A percentile compares a stretch with the other conserved stretches of the same genome.
Evolutionary conservation across 2,888 invertebrate species (phyloP).

Genomic region (Euclidia mi): DNA sequence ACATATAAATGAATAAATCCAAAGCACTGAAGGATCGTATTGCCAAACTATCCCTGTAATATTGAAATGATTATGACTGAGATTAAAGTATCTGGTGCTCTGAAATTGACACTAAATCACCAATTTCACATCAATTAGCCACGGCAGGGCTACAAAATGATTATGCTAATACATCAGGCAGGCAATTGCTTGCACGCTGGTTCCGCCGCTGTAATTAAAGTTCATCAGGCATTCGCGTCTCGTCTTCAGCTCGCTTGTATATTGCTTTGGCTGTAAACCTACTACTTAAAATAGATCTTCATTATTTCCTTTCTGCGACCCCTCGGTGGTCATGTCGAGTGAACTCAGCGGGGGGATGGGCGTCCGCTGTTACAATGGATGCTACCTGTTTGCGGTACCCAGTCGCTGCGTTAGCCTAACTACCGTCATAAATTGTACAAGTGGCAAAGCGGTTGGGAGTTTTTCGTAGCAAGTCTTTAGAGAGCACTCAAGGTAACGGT

Average conservation of each 20-base stretch:
- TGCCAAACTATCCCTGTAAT: conserved; percentile 34
- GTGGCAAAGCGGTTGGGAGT: conserved; percentile 72
- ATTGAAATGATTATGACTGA: conserved; percentile 46
- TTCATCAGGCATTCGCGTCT: conserved; percentile 76
- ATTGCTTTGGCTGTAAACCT: conserved; percentile 65
- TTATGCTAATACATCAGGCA: conserved; percentile 79
- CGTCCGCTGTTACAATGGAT: no score
- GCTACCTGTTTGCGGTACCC: conserved; percentile 70
- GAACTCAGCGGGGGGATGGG: conserved; percentile 42
- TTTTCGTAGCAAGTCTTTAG: conserved; percentile 77
- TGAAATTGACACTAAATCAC: conserved; percentile 57
- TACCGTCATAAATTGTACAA: conserved; percentile 79
- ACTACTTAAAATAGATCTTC: conserved; percentile 59
- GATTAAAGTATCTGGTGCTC: conserved; percentile 45
- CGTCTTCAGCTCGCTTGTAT: conserved; percentile 70
- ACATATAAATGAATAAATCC: conserved; percentile 37
- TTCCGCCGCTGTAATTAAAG: conserved; percentile 76
- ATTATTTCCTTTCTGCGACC: conserved; percentile 55
- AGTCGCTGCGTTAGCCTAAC: conserved; percentile 74
- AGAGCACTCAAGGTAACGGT: conserved; percentile 73
- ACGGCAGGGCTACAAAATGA: conserved; percentile 69
- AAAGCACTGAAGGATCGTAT: conserved; percentile 28
- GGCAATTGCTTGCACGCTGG: conserved; percentile 75
- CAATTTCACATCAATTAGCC: conserved; percentile 76
- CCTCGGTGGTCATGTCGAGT: conserved; percentile 47